Conservation (phyloP, 2,797 vertebrate genomes). For the Psittacula derbiana region DNA sequence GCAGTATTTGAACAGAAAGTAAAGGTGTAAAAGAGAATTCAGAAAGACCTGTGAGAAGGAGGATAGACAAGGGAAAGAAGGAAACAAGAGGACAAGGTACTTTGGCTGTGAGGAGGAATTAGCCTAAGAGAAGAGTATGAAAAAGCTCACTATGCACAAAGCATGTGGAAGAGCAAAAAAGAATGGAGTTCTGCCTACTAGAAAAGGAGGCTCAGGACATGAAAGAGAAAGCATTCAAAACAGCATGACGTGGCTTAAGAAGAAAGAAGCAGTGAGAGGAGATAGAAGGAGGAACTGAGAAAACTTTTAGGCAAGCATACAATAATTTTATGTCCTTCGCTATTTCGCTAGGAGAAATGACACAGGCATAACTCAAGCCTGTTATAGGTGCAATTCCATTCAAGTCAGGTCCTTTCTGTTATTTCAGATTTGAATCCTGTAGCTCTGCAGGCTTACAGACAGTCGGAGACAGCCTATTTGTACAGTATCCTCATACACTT, state of each 20-base stretch:
- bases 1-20: neutral
- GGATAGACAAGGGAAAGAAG: neutral
- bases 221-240: neutral
- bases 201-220: neutral
- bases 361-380: neutral
- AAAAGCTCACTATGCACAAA: neutral
- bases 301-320: neutral
- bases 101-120: neutral
- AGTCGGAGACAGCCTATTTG: neutral
- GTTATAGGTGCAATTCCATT: neutral
- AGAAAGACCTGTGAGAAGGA: neutral
- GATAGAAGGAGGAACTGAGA: neutral
- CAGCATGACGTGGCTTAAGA: neutral
- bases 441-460: neutral
- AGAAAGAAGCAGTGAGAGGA: neutral
- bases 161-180: neutral
- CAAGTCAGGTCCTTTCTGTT: neutral
- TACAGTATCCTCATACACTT: neutral
- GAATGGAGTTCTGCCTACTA: neutral
- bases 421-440: neutral
- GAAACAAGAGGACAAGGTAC: neutral
- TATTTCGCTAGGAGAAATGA: neutral
- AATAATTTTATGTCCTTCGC: neutral
- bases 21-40: neutral
- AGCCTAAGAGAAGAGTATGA: neutral